Base-by-base conservation (phyloP, 2,888 invertebrate species). In the Arrhopalites spinosus region DNA sequence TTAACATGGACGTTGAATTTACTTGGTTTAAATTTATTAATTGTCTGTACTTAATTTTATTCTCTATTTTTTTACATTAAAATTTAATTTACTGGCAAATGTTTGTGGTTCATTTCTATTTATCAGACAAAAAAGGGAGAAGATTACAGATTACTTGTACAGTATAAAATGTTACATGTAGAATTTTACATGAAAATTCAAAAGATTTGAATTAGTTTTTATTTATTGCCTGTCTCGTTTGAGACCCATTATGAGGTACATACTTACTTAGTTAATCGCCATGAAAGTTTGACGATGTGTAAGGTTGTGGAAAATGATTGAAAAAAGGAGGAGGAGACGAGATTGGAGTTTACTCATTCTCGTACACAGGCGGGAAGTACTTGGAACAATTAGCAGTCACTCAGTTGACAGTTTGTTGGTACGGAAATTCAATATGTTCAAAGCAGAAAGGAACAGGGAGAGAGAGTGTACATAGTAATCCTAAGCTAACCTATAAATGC, bases 141-240 rank as follows among this genome's bases (percentile, higher is more conserved):
- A n/a, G n/a, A n/a, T n/a, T n/a, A n/a, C n/a, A n/a, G n/a, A n/a
- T n/a, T n/a, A n/a, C n/a, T n/a, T n/a, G n/a, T n/a, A n/a, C n/a
- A n/a, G n/a, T n/a, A n/a, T n/a, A n/a, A n/a, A n/a, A n/a, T n/a
- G n/a, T n/a, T n/a, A n/a, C n/a, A n/a, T n/a, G n/a, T n/a, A n/a
- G n/a, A n/a, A n/a, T n/a, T n/a, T n/a, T n/a, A n/a, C n/a, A n/a
- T n/a, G n/a, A n/a, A n/a, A n/a, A n/a, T n/a, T n/a, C n/a, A n/a
- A n/a, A n/a, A 47, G 63, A 63, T 68, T 75, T 27, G 70, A 67
- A 67, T 45, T 67, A 67, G 45, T n/a, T 67, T 56, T 67, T 67
- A 67, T 67, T 67, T 67, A 67, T 67, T 43, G 45, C 67, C 47
- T 67, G 45, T 45, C 45, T 27, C 43, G 43, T 67, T 67, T n/a